Conservation (phyloP, 2,113 vertebrate genomes). For the Stigmatopora argus region DNA sequence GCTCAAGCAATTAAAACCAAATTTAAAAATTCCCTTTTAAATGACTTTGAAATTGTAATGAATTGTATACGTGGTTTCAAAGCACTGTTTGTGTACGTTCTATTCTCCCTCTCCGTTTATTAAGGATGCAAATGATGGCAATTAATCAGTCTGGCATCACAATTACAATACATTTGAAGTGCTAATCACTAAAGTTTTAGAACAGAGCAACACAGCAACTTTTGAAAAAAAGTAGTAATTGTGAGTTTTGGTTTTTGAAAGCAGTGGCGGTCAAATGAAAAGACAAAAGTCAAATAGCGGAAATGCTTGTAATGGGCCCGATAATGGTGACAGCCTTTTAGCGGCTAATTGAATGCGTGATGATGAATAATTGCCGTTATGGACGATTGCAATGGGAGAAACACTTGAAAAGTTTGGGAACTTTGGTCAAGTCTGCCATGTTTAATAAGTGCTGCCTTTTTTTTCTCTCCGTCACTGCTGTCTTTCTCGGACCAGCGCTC, state of each 20-base stretch:
- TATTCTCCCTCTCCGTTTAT: slow-evolving; percentile 25
- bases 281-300: slow-evolving; percentile 3
- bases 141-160: slow-evolving; percentile 53
- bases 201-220: not conserved
- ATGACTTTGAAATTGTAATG: not conserved
- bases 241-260: not conserved
- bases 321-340: slow-evolving; percentile 47
- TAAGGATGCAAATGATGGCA: slow-evolving; percentile 43
- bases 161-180: slow-evolving; percentile 30
- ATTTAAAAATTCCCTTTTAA: not conserved
- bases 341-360: slow-evolving; percentile 60
- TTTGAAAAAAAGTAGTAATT: not conserved
- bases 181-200: slow-evolving; percentile 23
- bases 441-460: not conserved
- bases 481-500: slow-evolving; percentile 15
- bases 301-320: slow-evolving; percentile 58
- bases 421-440: not conserved
- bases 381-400: slow-evolving; percentile 36
- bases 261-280: slow-evolving; percentile 8
- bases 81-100: slow-evolving; percentile 8
- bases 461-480: slow-evolving; percentile 8
- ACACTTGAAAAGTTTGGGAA: not conserved
- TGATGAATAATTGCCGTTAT: slow-evolving; percentile 65
- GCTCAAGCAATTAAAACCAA: not conserved
- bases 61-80: not conserved